These are phyloP conservation scores for Nerophis lumbriciformis DNA, from an alignment of 2,113 vertebrate species.

Conservation along the genomic window DNA sequence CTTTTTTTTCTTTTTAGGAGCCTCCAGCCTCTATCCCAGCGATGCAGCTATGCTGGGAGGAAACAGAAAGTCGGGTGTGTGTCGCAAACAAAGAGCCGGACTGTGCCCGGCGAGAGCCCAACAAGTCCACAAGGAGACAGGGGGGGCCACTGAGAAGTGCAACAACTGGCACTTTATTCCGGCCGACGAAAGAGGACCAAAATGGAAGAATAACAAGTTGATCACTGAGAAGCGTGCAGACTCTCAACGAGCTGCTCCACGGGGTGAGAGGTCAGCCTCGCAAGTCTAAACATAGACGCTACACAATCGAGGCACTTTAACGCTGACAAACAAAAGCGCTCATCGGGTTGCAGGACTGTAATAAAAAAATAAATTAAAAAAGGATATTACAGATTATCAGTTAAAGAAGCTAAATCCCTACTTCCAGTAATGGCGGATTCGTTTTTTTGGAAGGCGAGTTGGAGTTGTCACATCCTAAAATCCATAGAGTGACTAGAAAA, in stretches of 20 bases:
- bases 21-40: not conserved
- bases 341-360: no score
- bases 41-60: not conserved
- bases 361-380: conserved; percentile 13
- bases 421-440: conserved; percentile 18
- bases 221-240: not conserved
- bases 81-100: conserved; percentile 29
- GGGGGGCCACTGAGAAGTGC: conserved; percentile 6
- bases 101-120: conserved; percentile 27
- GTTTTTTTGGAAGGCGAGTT: not conserved
- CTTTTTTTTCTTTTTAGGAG: not conserved
- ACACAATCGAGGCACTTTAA: no score
- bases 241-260: conserved; percentile 25
- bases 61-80: conserved; percentile 24
- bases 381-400: conserved; percentile 46
- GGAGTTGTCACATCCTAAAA: not conserved
- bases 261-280: conserved; percentile 19
- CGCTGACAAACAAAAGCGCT: no score
- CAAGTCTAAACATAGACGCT: conserved; percentile 5
- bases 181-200: not conserved
- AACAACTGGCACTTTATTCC: conserved; percentile 1
- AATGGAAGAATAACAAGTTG: conserved; percentile 1
- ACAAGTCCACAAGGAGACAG: conserved; percentile 2
- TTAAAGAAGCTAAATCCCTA: conserved; percentile 39
- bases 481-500: not conserved